Evolutionary conservation across 2,113 vertebrate species (phyloP), one percentile per base, ranked within the genome.

Genomic region (Aleadryas rufinucha): DNA sequence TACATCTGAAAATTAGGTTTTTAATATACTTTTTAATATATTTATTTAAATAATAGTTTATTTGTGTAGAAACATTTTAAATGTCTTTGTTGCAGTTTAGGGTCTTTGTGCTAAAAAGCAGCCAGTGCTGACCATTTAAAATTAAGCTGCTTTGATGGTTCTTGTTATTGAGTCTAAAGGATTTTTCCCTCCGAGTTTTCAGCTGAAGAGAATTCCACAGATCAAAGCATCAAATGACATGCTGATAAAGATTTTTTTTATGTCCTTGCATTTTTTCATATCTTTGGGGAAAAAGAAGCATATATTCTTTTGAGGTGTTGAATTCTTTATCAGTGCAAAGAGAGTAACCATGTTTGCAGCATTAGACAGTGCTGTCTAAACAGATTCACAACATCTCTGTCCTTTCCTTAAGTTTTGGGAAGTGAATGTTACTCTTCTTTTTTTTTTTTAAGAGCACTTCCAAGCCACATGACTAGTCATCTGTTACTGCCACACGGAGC

Each of bases 401-500:
- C 30, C 59, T 84, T 95, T 91, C 81, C 53, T 89, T 84, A 59
- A 75, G 57, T 63, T 87, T 70, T 75, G 60, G 30, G 56, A 91
- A 87, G 35, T 44, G 68, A 90, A 70, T 44, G 37, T 52, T 47
- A 66, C 20, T 61, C 3, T 23, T 23, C 52, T 57, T 71, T 23
- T 33, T 83, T 42, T 53, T 39, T 63, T 10, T 53, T 14, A 72
- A 75, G 54, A 94, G 45, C 26, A 33, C 23, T 95, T 82, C 71
- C 42, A 90, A 84, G 45, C 71, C 76, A 92, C 92, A 77, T 94
- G 88, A 66, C 42, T 47, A n/a, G 13, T 93, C 79, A 72, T 93
- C 94, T 97, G 79, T 88, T 80, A 81, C 33, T 92, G 86, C 76
- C 71, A 95, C 83, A 64, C 39, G 39, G 71, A 93, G 39, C 60